Evolutionary conservation across 2,888 invertebrate genomes (phyloP), one percentile per base, ranked within the genome.

Genomic region (Acronicta alni): DNA sequence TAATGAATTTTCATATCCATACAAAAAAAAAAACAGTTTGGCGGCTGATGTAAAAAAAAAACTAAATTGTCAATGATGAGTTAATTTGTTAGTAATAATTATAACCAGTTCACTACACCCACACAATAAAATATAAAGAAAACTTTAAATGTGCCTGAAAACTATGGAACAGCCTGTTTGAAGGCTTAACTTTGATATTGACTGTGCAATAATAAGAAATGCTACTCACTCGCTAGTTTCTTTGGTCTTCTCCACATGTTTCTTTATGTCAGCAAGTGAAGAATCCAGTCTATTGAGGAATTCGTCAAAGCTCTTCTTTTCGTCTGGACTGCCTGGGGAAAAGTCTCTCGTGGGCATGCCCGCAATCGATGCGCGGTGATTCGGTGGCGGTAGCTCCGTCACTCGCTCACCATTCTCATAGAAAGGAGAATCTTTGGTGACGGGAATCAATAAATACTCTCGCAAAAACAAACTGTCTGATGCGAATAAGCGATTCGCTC

Each of bases 401-500:
- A 91, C 94, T 66, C 93, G 87, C 79, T 95, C 95, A 64, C 95
- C 94, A 80, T 95, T 95, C 81, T 95, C 94, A 83, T 95, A 95
- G 80, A 95, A 95, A 79, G 95, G 95, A 65, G 95, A 96, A 79
- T 96, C 96, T 87, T 95, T 95, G 67, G 96, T 95, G 66, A 97
- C 95, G 57, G 99, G 99, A 86, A 99, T 97, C 87, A 98, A 95
- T 79, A 99, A 95, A 91, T 96, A 96, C 89, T 98, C 98, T 75
- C 98, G 96, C 82, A 99, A 95, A 95, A 98, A 98, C 87, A 99
- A 95, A 95, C 98, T 98, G 90, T 99, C 99, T 54, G 98, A 96
- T 35, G 98, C 98, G 95, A 98, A 99, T 66, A 99, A 95, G 81
- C 97, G 96, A 91, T 99, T 99, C 58, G 97, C 97, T 83, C 98